phyloP scores from a whole-genome alignment of 2,888 invertebrate genomes.

The Meliscaeva auricollis region DNA sequence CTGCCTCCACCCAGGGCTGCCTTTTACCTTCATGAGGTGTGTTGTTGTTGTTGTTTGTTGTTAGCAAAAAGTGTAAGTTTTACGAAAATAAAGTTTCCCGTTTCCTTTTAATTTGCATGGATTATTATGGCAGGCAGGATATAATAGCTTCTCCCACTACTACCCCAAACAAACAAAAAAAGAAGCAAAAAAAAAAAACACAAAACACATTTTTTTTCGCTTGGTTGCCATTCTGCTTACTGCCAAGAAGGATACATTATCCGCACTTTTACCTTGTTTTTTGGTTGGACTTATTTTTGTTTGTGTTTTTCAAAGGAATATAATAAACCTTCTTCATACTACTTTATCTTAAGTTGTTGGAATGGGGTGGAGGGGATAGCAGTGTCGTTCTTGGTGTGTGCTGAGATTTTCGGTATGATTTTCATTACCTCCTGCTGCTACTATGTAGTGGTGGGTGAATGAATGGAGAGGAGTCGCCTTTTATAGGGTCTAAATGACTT shows the following conservation, averaged over 20 bases:
- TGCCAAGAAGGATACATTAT: constrained; percentile 46
- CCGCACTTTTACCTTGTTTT: constrained; percentile 21
- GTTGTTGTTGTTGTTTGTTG: neutral
- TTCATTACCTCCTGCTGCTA: constrained; percentile 19
- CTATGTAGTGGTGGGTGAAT: constrained; percentile 3
- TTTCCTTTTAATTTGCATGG: constrained; percentile 73
- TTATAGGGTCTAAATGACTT: constrained; percentile 40
- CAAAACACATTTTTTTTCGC: constrained; percentile 37
- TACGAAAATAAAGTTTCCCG: constrained; percentile 67
- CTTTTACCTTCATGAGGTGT: neutral
- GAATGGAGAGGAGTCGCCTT: neutral
- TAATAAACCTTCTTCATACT: neutral
- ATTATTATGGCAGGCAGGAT: constrained; percentile 55
- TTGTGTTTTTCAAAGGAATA: constrained; percentile 12
- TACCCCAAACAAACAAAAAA: neutral
- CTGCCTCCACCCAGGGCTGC: neutral
- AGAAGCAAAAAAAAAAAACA: neutral
- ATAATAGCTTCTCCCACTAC: neutral
- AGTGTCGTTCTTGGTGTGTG: neutral
- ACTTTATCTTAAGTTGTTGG: constrained; percentile 20
- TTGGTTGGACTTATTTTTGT: constrained; percentile 20
- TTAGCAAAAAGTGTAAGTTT: constrained; percentile 43
- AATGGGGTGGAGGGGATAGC: neutral
- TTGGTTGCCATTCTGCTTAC: constrained; percentile 21
- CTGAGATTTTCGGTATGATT: constrained; percentile 51